phyloP scores from a whole-genome alignment of 2,797 vertebrate genomes.

The Ciconia nigra region DNA sequence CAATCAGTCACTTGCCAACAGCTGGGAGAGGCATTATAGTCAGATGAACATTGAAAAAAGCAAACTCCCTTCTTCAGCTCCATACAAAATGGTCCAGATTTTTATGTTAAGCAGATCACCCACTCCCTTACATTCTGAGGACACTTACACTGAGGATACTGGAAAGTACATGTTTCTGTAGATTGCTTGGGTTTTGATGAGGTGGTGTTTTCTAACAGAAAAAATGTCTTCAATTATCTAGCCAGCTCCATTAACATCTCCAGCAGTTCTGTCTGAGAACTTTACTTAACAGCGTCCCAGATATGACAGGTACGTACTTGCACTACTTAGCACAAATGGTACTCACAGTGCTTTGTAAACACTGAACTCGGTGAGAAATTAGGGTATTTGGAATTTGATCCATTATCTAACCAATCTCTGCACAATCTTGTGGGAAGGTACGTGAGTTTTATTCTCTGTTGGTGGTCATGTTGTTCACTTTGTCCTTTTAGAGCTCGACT shows the following conservation, averaged over 20 bases:
- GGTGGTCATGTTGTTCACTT: neutral
- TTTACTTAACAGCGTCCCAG: neutral
- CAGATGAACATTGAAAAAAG: neutral
- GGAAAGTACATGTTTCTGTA: neutral
- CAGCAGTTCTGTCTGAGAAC: neutral
- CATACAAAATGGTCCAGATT: neutral
- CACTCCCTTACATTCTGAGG: neutral
- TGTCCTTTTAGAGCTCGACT: neutral
- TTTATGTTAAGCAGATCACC: neutral
- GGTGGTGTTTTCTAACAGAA: neutral
- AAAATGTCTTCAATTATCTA: neutral
- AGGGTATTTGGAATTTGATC: neutral
- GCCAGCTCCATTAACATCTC: neutral
- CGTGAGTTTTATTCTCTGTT: accelerated
- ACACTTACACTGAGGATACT: neutral
- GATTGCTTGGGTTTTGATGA: neutral
- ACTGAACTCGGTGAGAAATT: neutral
- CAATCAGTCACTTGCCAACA: neutral
- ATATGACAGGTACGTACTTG: neutral
- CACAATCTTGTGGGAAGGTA: neutral
- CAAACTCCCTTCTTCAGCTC: neutral
- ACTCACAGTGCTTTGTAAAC: neutral
- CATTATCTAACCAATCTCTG: neutral
- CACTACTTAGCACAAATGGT: neutral
- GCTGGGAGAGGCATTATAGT: neutral